Conservation (phyloP, 2,888 invertebrate genomes). For the Sarcophaga variegata region DNA sequence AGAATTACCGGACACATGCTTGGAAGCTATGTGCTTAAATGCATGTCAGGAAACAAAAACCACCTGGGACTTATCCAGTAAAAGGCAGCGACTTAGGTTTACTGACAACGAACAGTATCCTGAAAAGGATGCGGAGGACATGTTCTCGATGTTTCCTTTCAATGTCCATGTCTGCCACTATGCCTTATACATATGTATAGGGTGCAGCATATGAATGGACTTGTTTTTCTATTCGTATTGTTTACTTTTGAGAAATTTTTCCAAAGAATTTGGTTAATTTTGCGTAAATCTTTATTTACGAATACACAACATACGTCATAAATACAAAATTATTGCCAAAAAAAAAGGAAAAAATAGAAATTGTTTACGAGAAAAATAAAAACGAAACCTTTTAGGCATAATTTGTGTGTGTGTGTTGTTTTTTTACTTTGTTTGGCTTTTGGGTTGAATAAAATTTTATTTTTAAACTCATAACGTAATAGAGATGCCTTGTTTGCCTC, state of each 20-base stretch:
- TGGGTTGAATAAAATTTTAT: constrained; percentile 33
- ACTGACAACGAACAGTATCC: no score
- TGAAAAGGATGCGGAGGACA: no score
- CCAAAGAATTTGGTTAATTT: background rate
- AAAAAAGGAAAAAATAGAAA: background rate
- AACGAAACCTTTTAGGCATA: constrained; percentile 14
- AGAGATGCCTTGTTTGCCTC: background rate
- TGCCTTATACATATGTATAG: background rate
- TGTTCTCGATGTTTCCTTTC: no score
- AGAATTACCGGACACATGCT: no score
- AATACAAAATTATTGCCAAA: background rate
- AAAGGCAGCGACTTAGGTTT: no score
- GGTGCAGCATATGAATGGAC: background rate
- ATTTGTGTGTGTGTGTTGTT: constrained; percentile 2
- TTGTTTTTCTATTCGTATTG: background rate
- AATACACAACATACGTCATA: constrained; percentile 45
- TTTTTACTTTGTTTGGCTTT: background rate
- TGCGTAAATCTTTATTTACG: constrained; percentile 36
- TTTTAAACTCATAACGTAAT: constrained; percentile 61
- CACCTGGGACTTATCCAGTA: no score
- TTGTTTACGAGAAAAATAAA: background rate
- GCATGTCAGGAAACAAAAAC: no score
- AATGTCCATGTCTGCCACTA: no score
- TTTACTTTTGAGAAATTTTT: constrained; percentile 41
- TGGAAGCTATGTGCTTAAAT: no score